A percentile compares a stretch with the other conserved stretches of the same genome.
Conservation (phyloP, 2,888 invertebrate species). For the Coenonympha arcania region DNA sequence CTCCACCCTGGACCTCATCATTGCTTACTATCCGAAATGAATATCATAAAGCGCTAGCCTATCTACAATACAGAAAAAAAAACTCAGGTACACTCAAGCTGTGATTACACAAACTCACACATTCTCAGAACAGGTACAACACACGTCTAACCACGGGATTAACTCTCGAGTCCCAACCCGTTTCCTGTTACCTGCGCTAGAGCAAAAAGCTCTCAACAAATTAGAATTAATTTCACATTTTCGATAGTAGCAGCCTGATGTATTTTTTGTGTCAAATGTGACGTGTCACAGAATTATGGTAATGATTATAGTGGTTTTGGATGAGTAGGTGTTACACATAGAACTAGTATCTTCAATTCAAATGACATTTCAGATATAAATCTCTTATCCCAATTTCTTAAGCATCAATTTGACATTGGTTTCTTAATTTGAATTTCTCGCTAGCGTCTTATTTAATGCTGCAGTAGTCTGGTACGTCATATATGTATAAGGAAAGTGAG, state of each 20-base stretch:
- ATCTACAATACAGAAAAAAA: too few species aligned
- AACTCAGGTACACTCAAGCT: slow-evolving; percentile 48
- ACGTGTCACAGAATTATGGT: slow-evolving; percentile 10
- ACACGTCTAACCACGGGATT: slow-evolving; percentile 56
- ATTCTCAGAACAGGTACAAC: slow-evolving; percentile 33
- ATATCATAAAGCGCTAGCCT: too few species aligned
- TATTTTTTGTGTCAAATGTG: slow-evolving; percentile 12
- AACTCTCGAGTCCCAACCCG: slow-evolving; percentile 70
- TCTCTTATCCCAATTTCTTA: too few species aligned
- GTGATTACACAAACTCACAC: slow-evolving; percentile 48
- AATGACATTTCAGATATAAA: too few species aligned
- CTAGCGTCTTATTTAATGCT: too few species aligned
- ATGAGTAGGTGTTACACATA: neutral
- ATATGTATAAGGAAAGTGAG: too few species aligned
- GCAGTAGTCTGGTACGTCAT: too few species aligned
- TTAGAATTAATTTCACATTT: slow-evolving; percentile 67
- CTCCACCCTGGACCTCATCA: too few species aligned
- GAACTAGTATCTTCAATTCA: neutral
- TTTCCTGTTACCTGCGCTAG: slow-evolving; percentile 70
- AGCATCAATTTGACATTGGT: too few species aligned
- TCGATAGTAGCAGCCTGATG: slow-evolving; percentile 31
- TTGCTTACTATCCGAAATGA: too few species aligned
- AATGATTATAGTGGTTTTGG: neutral
- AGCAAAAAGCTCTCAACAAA: slow-evolving; percentile 64
- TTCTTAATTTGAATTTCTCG: too few species aligned